Evolutionary conservation across 2,888 invertebrate genomes (phyloP).

Genomic region (Archips crataeganus): DNA sequence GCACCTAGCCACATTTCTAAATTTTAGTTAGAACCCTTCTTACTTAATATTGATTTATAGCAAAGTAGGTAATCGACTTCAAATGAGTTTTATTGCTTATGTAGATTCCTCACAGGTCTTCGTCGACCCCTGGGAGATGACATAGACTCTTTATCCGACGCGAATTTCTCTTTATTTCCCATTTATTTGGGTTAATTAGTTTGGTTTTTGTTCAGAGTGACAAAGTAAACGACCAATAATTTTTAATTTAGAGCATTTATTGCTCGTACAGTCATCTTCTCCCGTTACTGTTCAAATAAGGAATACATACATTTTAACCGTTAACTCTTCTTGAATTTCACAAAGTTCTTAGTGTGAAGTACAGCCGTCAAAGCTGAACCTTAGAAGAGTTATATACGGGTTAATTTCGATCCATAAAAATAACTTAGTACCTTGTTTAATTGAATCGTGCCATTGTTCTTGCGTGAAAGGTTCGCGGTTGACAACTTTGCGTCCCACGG

Average conservation of each 20-base stretch:
- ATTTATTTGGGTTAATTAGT: no score
- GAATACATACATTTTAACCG: background rate
- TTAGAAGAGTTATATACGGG: background rate
- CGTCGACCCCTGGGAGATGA: no score
- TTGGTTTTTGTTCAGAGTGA: no score
- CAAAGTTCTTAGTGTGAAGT: background rate
- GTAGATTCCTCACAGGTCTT: no score
- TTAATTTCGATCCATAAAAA: background rate
- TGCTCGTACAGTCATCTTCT: background rate
- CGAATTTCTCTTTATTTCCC: no score
- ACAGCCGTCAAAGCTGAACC: background rate
- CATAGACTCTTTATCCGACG: no score
- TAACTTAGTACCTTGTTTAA: background rate
- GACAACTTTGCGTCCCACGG: slow-evolving; percentile 42
- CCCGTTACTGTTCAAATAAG: background rate
- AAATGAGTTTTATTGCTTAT: no score
- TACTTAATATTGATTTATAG: no score
- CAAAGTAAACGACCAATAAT: no score
- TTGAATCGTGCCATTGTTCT: slow-evolving; percentile 32
- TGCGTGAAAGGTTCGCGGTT: slow-evolving; percentile 35
- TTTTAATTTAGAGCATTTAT: background rate
- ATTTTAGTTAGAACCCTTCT: no score
- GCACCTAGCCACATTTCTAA: no score
- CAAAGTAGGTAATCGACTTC: no score
- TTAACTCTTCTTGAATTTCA: background rate